Base-by-base conservation (phyloP, 2,797 vertebrate genomes). In the Falco rusticolus region DNA sequence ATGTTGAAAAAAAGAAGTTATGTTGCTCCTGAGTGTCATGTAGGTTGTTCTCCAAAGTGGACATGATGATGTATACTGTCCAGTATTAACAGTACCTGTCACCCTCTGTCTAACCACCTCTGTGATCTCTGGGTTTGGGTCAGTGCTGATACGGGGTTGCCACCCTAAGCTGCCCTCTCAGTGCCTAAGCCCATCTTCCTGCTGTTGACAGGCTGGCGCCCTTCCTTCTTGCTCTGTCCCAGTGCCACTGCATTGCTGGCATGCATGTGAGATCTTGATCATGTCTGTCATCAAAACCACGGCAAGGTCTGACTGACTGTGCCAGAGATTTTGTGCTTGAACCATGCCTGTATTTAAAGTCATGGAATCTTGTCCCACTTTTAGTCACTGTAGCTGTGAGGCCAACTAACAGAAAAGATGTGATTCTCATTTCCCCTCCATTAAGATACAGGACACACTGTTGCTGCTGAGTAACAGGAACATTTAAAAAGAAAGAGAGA, bases 261-360 rank as follows among this genome's bases (percentile, higher is more conserved):
- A 16, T 0, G 1, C 0, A 0, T 22, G 5, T 24, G 59, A 65
- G 19, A 56, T 37, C 25, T 61, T 24, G 2, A 12, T 15, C 4
- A 6, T 16, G 3, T 13, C 37, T 5, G 6, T 13, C 33, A 60
- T 13, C 0, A 3, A 65, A 60, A 59, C 16, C 3, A 10, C 29
- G 14, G 20, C 22, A 90, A 26, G 4, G 26, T 74, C 57, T 89
- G 43, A 89, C 37, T 63, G 26, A 70, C 34, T 56, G 19, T 37
- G 22, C 7, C 3, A 18, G 4, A 4, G 12, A 34, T 50, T 83
- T 59, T 77, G 34, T 66, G 6, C 7, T 70, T 29, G 47, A 47
- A 63, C 5, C 11, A 0, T 48, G 25, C 14, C 9, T 50, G 2
- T 50, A 19, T 74, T 68, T 50, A 60, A 5, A 4, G 6, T n/a